Evolutionary conservation across 2,797 vertebrate species (phyloP), one percentile per base, ranked within the genome.

Genomic region (Enteromius argenteus): DNA sequence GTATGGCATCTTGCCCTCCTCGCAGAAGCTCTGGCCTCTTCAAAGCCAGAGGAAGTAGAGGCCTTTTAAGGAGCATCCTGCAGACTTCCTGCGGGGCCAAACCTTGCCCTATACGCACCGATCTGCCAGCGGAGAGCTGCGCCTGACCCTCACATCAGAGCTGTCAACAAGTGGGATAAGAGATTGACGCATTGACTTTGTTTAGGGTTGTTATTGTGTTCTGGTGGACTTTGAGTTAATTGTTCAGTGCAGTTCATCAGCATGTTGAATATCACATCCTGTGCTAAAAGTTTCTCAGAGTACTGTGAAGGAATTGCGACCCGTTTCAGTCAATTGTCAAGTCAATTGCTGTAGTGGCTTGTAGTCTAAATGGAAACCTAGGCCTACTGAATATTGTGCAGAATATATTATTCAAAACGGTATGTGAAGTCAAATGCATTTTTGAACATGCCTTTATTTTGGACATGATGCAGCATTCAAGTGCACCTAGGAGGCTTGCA

Each of bases 1-100:
- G 90, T 91, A 89, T 90, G 90, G 89, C 90, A 88, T 86, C 81
- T 74, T 93, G 91, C 92, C 91, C 92, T 88, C 89, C 74, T 89
- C 90, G 92, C 93, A 94, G 94, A 94, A 92, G 93, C 93, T 93
- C 89, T 91, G 90, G 89, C 86, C 91, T 93, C 93, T 94, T 96
- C 93, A 95, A 95, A 96, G 94, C 91, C 84, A 86, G 91, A 93
- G 93, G 95, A 84, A 96, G 94, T 89, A 89, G 86, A 92, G 91
- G 90, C 92, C 92, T 94, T 94, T 94, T 93, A 94, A 94, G 91
- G 94, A 93, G 92, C 94, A 95, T 94, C 94, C 94, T 94, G 90
- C 90, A 94, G 91, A 91, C 90, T 95, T 95, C 94, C 93, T 93
- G 92, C 91, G 89, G 89, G 89, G 88, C 91, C 92, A 90, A 92